Conservation (phyloP, 2,113 vertebrate species). For the Pseudonaja textilis region DNA sequence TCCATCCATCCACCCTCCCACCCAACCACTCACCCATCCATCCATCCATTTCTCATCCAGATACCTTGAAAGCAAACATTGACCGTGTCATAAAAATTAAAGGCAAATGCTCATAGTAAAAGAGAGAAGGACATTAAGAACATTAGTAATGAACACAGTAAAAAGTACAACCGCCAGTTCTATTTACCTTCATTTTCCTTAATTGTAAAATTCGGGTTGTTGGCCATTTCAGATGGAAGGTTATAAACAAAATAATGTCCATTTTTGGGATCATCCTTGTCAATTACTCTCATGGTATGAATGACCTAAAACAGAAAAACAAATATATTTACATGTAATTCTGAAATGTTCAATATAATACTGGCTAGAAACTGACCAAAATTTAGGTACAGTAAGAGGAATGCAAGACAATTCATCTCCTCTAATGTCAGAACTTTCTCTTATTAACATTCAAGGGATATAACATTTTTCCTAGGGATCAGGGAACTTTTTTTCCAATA, state of each 20-base stretch:
- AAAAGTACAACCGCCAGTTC: background rate
- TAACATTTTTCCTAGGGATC: background rate
- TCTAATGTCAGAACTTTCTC: background rate
- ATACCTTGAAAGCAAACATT: conserved; percentile 36
- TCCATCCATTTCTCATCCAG: background rate
- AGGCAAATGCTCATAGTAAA: conserved; percentile 30
- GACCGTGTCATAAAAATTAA: conserved; percentile 10
- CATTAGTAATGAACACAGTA: background rate
- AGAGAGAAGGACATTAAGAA: conserved; percentile 4
- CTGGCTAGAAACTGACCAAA: background rate
- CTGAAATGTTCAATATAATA: background rate
- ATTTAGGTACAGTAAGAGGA: background rate
- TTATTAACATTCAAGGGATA: background rate
- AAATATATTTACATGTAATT: conserved; percentile 37
- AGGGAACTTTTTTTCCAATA: background rate
- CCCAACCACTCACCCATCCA: too few relatives aligned
- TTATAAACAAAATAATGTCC: conserved; percentile 95
- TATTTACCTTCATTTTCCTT: conserved; percentile 91
- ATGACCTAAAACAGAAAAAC: conserved; percentile 81
- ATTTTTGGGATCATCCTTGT: conserved; percentile 93
- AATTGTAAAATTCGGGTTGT: conserved; percentile 98
- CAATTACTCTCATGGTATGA: conserved; percentile 91
- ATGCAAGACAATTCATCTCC: background rate
- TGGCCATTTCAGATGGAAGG: conserved; percentile 89
- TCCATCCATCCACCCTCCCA: too few relatives aligned